A percentile compares a stretch with the other conserved stretches of the same genome.
These are phyloP conservation scores for Harpalus rufipes DNA, from an alignment of 2,888 invertebrate species.

Conservation along the genomic window DNA sequence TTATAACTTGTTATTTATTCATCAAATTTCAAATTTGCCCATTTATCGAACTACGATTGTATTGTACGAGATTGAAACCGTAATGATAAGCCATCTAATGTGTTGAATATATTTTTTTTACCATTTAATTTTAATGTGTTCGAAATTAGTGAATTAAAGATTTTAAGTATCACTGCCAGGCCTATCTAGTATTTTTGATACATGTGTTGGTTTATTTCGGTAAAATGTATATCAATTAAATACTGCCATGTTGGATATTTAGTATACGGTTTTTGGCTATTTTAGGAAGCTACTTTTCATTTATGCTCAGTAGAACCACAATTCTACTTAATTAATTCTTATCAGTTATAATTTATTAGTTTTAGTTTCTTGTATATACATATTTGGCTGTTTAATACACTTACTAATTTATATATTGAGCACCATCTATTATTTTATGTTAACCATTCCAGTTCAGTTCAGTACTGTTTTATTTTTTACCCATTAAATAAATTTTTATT, in stretches of 20 bases:
- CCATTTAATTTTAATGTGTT: conserved; percentile 24
- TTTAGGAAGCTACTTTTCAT: conserved; percentile 29
- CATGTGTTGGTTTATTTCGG: conserved; percentile 33
- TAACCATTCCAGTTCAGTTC: conserved; percentile 38
- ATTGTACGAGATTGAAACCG: conserved; percentile 43
- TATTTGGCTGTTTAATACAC: conserved; percentile 34
- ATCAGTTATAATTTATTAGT: neutral
- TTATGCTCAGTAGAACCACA: conserved; percentile 25
- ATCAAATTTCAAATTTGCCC: conserved; percentile 31
- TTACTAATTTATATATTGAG: conserved; percentile 26
- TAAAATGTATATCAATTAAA: conserved; percentile 4
- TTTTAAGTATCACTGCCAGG: conserved; percentile 50
- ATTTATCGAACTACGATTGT: conserved; percentile 34
- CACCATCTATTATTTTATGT: conserved; percentile 32
- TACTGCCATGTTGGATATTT: conserved; percentile 42
- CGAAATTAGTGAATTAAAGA: conserved; percentile 17
- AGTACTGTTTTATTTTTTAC: neutral
- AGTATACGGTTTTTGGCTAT: conserved; percentile 30
- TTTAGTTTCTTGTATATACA: conserved; percentile 29
- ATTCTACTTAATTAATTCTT: conserved; percentile 29
- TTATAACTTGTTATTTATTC: conserved; percentile 64
- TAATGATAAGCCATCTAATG: conserved; percentile 38
- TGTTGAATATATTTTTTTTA: conserved; percentile 50
- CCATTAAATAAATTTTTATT: conserved; percentile 14
- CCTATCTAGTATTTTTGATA: conserved; percentile 54